phyloP scores from a whole-genome alignment of 2,113 vertebrate genomes.

The Nyctibius bracteatus region DNA sequence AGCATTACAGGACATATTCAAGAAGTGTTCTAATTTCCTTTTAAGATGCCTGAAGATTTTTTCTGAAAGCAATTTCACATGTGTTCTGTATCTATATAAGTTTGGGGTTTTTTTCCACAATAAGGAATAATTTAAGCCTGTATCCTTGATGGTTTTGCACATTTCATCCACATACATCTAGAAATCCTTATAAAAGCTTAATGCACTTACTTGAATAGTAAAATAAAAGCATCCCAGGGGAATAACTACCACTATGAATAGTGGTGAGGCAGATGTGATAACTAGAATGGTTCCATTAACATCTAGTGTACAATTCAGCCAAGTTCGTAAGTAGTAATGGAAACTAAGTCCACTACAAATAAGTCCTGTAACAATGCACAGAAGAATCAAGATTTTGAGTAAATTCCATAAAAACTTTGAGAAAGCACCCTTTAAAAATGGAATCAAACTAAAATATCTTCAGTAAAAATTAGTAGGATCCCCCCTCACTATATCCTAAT shows the following conservation, averaged over 20 bases:
- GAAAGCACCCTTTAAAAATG: neutral
- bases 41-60: neutral
- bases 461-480: neutral
- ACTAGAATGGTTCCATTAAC: conserved; percentile 63
- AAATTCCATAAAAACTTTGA: neutral
- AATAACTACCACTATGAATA: conserved; percentile 60
- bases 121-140: neutral
- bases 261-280: conserved; percentile 55
- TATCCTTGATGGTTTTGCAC: neutral
- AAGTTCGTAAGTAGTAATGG: conserved; percentile 65
- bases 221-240: conserved; percentile 66
- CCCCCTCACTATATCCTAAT: neutral
- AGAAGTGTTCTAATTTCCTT: neutral
- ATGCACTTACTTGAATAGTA: conserved; percentile 60
- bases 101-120: neutral
- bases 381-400: neutral
- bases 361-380: conserved; percentile 55
- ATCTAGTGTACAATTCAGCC: conserved; percentile 67
- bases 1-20: neutral
- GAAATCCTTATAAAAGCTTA: neutral
- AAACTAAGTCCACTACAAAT: conserved; percentile 63
- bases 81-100: neutral
- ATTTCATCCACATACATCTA: neutral
- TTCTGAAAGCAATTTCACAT: neutral
- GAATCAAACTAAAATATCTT: neutral